Percentiles rank a stretch among this genome's conserved stretches.
Conservation (phyloP, 1,140 invertebrate species). For the Drosophila lini region DNA sequence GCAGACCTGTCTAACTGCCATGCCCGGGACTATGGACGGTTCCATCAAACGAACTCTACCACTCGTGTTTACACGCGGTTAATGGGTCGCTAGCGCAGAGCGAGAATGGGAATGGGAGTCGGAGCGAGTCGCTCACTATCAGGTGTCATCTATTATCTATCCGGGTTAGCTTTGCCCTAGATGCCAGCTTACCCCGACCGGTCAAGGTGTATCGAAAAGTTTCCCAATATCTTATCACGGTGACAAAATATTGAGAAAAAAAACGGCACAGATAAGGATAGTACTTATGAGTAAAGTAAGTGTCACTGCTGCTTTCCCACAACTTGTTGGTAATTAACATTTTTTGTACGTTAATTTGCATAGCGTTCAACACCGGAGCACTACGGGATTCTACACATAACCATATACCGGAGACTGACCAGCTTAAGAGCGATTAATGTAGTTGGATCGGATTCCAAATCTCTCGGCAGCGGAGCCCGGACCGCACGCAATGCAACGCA, state of each 20-base stretch:
- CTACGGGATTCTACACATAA: background rate
- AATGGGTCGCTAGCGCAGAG: slow-evolving; percentile 14
- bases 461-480: slow-evolving; percentile 17
- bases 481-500: slow-evolving; percentile 71
- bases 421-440: background rate
- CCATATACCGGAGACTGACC: slow-evolving; percentile 11
- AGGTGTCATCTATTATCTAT: slow-evolving; percentile 36
- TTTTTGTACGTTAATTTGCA: background rate
- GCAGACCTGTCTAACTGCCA: slow-evolving; percentile 13
- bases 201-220: slow-evolving; percentile 15
- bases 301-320: no score
- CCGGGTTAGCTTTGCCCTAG: slow-evolving; percentile 15
- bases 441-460: slow-evolving; percentile 11
- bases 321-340: background rate
- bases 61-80: slow-evolving; percentile 38
- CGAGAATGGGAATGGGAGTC: background rate
- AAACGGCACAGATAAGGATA: slow-evolving; percentile 10
- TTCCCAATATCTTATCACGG: slow-evolving; percentile 32
- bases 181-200: slow-evolving; percentile 3
- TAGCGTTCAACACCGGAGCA: background rate
- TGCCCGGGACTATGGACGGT: slow-evolving; percentile 15
- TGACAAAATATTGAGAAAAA: slow-evolving; percentile 32
- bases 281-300: background rate
- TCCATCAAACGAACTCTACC: slow-evolving; percentile 23
- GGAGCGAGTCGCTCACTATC: background rate